Conservation (phyloP, 2,888 invertebrate species). For the Augochlorella aurata region DNA sequence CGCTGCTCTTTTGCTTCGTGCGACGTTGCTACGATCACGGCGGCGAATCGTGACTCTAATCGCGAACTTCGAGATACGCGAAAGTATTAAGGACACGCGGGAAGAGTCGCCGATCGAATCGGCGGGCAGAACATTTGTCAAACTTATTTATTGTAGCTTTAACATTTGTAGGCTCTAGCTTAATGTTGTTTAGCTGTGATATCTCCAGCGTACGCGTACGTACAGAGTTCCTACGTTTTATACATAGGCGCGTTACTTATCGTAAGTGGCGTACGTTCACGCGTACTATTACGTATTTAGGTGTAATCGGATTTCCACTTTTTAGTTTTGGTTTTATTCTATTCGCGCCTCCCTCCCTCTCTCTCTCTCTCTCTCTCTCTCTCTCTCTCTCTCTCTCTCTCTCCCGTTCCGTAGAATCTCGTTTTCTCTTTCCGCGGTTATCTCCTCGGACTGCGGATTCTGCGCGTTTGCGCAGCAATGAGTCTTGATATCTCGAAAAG, state of each 20-base stretch:
- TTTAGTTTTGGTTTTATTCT: conserved; percentile 16
- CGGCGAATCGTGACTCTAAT: conserved; percentile 1
- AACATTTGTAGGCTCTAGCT: conserved; percentile 73
- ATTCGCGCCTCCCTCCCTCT: conserved; percentile 11
- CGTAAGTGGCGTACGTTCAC: conserved; percentile 55
- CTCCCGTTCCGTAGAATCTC: conserved; percentile 60
- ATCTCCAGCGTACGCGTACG: conserved; percentile 78
- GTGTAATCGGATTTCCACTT: conserved; percentile 39
- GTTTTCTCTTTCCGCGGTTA: conserved; percentile 46
- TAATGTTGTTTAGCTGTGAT: conserved; percentile 80
- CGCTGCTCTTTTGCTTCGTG: neutral
- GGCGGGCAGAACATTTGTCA: conserved; percentile 35
- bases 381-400: neutral
- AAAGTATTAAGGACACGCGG: conserved; percentile 7
- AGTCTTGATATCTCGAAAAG: neutral
- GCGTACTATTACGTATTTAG: conserved; percentile 53
- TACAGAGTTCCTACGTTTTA: conserved; percentile 80
- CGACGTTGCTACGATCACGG: neutral
- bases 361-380: conserved; percentile 22
- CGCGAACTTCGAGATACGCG: neutral
- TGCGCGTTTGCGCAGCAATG: neutral
- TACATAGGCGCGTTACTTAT: conserved; percentile 63
- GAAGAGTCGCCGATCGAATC: conserved; percentile 41
- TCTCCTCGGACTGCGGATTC: conserved; percentile 3
- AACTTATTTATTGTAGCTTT: conserved; percentile 77